A percentile compares a stretch with the other conserved stretches of the same genome.
phyloP scores from a whole-genome alignment of 2,113 vertebrate genomes.

The Heterochromis multidens region DNA sequence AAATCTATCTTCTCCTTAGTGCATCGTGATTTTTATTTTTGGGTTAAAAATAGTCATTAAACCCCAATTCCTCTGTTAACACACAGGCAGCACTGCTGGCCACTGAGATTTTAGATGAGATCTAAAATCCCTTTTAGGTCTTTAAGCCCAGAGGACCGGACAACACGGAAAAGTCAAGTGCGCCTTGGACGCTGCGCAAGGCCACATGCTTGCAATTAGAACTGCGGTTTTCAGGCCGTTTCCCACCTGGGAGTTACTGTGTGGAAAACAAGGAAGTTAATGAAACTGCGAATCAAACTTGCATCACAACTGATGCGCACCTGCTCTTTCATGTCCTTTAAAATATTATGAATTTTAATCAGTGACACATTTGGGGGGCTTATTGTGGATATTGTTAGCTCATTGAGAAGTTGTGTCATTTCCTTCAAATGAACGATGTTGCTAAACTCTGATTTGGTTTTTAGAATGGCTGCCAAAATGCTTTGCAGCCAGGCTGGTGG shows the following conservation, averaged over 20 bases:
- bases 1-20: not conserved
- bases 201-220: constrained; percentile 63
- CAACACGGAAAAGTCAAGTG: constrained; percentile 37
- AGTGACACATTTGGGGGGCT: constrained; percentile 11
- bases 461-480: not conserved
- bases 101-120: too few species aligned
- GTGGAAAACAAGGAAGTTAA: constrained; percentile 55
- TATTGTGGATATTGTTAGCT: not conserved
- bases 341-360: constrained; percentile 26
- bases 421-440: constrained; percentile 12
- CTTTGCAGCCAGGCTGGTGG: not conserved
- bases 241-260: constrained; percentile 54
- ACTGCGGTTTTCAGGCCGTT: constrained; percentile 41
- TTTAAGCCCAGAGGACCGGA: not conserved
- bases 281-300: constrained; percentile 50
- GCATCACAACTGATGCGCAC: constrained; percentile 40
- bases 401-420: constrained; percentile 23
- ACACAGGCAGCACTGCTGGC: not conserved
- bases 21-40: not conserved
- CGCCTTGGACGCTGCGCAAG: constrained; percentile 16
- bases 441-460: not conserved
- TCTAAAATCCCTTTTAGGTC: not conserved
- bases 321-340: constrained; percentile 45
- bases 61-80: not conserved
- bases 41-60: not conserved